These are phyloP conservation scores for Acrocephalus scirpaceus DNA, from an alignment of 2,797 vertebrate species.

Conservation along the genomic window DNA sequence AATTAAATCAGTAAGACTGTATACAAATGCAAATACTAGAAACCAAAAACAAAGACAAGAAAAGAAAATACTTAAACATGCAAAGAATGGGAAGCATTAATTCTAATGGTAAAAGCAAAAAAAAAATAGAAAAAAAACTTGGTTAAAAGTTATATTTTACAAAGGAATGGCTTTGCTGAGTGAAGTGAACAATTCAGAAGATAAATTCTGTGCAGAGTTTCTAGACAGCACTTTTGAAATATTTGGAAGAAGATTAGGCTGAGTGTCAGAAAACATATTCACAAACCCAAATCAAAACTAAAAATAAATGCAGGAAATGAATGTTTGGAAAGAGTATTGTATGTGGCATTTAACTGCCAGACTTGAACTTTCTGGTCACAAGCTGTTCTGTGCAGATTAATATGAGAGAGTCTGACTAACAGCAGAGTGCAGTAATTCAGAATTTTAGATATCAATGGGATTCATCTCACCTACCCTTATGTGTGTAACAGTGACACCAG, in stretches of 20 bases:
- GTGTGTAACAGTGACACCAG: background rate
- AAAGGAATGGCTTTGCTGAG: background rate
- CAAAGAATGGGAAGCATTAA: background rate
- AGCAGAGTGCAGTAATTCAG: background rate
- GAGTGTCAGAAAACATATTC: background rate
- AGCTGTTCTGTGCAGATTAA: background rate
- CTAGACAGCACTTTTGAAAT: background rate
- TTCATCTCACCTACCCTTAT: background rate
- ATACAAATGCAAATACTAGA: background rate
- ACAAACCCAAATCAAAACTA: background rate
- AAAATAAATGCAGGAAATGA: background rate
- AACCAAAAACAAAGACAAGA: background rate
- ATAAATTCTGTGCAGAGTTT: background rate
- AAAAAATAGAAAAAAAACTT: background rate
- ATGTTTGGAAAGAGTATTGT: background rate
- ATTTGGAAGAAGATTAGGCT: background rate
- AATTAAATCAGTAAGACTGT: background rate
- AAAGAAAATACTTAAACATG: background rate
- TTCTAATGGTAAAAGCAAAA: background rate
- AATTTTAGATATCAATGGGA: background rate
- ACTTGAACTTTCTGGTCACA: background rate
- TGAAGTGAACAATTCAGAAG: background rate
- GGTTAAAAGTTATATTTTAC: background rate
- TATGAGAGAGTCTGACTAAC: background rate
- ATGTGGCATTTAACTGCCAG: background rate